Evolutionary conservation across 2,888 invertebrate species (phyloP).

Genomic region (Podotricha telesiphe): DNA sequence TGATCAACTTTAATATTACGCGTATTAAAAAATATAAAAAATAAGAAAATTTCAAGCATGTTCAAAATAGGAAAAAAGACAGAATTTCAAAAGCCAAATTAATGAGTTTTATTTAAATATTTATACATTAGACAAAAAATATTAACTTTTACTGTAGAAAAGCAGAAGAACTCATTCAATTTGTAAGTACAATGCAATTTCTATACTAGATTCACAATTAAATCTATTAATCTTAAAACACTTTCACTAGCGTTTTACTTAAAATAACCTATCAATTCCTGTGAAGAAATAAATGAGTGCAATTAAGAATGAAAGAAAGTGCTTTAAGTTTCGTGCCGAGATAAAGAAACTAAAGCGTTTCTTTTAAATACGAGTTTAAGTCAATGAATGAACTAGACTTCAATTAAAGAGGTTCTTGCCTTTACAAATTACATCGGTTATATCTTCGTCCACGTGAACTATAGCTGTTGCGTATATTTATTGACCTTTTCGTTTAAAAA

Average conservation of each 20-base stretch:
- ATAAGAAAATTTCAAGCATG: no score
- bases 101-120: no score
- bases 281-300: constrained; percentile 10
- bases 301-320: constrained; percentile 21
- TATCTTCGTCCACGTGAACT: background rate
- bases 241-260: background rate
- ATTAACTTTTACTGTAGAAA: no score
- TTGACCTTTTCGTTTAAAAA: no score
- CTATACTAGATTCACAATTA: background rate
- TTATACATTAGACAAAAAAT: no score
- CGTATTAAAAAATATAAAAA: no score
- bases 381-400: constrained; percentile 13
- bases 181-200: background rate
- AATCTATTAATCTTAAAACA: constrained; percentile 5
- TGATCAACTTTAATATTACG: no score
- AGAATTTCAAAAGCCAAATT: no score
- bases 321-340: background rate
- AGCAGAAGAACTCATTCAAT: background rate
- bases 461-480: no score
- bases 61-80: no score
- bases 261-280: constrained; percentile 16
- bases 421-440: background rate
- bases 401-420: background rate
- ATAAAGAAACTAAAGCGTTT: constrained; percentile 21
- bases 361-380: constrained; percentile 16